Evolutionary conservation across 2,888 invertebrate genomes (phyloP).

Genomic region (Cosmopolites sordidus): DNA sequence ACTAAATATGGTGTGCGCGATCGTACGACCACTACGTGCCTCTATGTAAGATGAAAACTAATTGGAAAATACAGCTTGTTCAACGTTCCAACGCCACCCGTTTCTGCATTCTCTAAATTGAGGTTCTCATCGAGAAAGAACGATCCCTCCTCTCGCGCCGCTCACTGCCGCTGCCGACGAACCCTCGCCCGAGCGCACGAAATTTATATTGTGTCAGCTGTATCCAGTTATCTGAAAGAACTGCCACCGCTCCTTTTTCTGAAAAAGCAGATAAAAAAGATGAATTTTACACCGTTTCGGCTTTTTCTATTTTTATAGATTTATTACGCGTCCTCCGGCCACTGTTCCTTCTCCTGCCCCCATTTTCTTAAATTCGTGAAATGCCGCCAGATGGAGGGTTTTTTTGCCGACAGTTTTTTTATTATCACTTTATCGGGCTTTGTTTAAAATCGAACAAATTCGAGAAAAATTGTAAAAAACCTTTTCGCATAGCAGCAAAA

Average conservation of each 20-base stretch:
- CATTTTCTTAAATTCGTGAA: conserved; percentile 15
- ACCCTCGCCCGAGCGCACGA: conserved; percentile 14
- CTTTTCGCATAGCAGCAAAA: too few relatives aligned
- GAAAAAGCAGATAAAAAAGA: conserved; percentile 24
- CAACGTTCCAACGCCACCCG: not conserved
- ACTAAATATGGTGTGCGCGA: not conserved
- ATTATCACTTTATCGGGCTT: conserved; percentile 4
- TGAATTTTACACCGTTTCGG: conserved; percentile 26
- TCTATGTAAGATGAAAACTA: not conserved
- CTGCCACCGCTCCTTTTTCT: conserved; percentile 20
- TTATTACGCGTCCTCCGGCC: conserved; percentile 22
- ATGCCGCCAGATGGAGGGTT: conserved; percentile 18
- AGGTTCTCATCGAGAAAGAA: conserved; percentile 1
- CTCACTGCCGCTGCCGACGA: not conserved
- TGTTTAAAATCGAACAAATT: conserved; percentile 5
- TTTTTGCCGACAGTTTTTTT: conserved; percentile 16
- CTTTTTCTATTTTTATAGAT: conserved; percentile 27
- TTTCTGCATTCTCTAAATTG: not conserved
- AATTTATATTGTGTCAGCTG: conserved; percentile 28
- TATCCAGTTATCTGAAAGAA: conserved; percentile 28
- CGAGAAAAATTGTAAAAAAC: conserved; percentile 7
- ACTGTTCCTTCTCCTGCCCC: conserved; percentile 14
- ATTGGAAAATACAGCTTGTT: not conserved
- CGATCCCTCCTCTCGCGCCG: too few relatives aligned
- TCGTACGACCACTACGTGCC: not conserved